These are phyloP conservation scores for Cataglyphis hispanica DNA, from an alignment of 1,140 invertebrate species.

Conservation along the genomic window DNA sequence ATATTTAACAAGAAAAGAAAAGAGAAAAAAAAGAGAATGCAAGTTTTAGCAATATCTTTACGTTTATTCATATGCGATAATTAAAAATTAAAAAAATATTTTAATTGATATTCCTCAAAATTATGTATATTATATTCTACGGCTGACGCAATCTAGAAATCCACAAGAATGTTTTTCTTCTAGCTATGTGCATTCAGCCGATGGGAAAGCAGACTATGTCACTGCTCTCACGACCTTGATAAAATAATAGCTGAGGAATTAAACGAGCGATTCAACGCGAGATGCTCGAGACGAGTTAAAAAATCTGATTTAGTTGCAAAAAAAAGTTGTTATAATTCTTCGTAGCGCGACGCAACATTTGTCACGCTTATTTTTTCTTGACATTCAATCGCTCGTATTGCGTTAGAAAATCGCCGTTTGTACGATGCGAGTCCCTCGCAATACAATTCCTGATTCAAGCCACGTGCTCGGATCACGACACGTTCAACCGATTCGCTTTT, in stretches of 20 bases:
- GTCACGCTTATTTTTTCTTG: slow-evolving; percentile 6
- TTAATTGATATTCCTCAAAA: background rate
- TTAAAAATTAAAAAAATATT: background rate
- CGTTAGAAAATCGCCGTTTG: slow-evolving; percentile 12
- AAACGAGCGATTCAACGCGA: background rate
- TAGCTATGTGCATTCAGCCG: background rate
- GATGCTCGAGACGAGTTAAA: background rate
- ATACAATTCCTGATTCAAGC: slow-evolving; percentile 32
- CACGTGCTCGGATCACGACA: slow-evolving; percentile 39
- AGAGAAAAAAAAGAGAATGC: too few relatives aligned
- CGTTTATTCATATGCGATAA: background rate
- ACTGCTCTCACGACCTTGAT: slow-evolving; percentile 36
- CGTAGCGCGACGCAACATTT: background rate
- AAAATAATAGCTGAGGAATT: background rate
- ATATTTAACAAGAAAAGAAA: too few relatives aligned
- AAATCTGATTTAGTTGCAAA: background rate
- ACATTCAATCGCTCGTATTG: background rate
- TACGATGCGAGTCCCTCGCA: slow-evolving; percentile 14
- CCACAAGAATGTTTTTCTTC: background rate
- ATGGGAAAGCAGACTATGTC: background rate
- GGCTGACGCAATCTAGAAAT: background rate
- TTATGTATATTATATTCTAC: background rate
- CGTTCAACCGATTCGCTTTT: slow-evolving; percentile 5
- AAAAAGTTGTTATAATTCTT: background rate
- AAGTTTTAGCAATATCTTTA: too few relatives aligned